Evolutionary conservation across 2,113 vertebrate genomes (phyloP).

Genomic region (Eretmochelys imbricata): DNA sequence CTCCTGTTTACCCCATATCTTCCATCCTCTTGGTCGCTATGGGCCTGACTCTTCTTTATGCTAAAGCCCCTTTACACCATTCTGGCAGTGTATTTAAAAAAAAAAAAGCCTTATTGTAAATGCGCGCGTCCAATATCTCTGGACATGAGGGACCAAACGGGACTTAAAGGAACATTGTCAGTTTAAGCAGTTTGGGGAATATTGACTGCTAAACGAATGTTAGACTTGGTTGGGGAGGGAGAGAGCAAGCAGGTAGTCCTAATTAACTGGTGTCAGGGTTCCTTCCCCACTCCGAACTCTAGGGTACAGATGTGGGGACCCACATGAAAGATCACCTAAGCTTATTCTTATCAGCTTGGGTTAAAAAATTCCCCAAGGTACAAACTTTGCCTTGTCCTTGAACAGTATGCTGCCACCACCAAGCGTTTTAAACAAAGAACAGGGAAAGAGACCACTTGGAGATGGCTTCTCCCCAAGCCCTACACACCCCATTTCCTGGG

Average conservation of each 20-base stretch:
- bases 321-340: no score
- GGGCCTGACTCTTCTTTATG: neutral
- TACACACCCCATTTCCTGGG: no score
- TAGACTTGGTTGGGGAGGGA: neutral
- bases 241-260: neutral
- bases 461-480: no score
- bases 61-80: neutral
- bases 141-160: neutral
- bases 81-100: neutral
- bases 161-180: neutral
- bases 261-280: no score
- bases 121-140: neutral
- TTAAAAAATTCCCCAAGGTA: no score
- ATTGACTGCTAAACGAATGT: neutral
- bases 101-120: neutral
- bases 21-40: neutral
- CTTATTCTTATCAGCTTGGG: no score
- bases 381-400: no score
- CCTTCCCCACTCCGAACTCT: no score
- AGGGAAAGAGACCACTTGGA: no score
- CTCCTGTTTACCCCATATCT: neutral
- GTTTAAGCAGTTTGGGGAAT: neutral
- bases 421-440: no score
- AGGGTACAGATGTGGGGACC: no score
- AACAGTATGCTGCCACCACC: no score